phyloP scores from a whole-genome alignment of 2,113 vertebrate species.

The Antechinus stuartii region DNA sequence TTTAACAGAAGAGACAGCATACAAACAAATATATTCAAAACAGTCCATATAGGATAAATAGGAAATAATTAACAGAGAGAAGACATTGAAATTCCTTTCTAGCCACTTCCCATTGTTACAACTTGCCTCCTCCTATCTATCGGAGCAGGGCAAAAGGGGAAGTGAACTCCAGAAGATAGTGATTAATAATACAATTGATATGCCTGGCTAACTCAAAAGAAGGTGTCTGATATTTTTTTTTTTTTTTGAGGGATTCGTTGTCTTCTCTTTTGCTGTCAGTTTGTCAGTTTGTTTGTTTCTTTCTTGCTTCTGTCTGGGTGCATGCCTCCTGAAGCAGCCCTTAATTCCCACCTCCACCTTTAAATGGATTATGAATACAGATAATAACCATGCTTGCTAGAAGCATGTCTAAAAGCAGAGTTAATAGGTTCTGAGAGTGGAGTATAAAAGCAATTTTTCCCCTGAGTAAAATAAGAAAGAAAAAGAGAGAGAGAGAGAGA shows the following conservation, averaged over 20 bases:
- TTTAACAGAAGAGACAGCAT: not conserved
- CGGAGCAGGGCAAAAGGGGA: not conserved
- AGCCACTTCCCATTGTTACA: not conserved
- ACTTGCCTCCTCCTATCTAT: not conserved
- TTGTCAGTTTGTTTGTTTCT: not conserved
- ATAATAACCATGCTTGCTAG: constrained; percentile 1
- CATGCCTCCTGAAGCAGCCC: not conserved
- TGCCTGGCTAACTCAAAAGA: not conserved
- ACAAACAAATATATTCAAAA: not conserved
- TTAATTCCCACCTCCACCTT: not conserved
- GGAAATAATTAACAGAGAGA: not conserved
- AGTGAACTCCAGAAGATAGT: not conserved
- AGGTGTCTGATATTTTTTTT: not conserved
- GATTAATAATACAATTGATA: not conserved
- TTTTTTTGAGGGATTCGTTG: not conserved
- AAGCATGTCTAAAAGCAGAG: not conserved
- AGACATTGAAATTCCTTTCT: not conserved
- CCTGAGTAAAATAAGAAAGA: not conserved
- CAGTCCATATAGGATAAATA: not conserved
- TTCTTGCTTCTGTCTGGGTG: not conserved
- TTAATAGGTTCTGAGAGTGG: not conserved
- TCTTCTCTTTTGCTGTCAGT: not conserved
- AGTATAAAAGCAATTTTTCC: not conserved
- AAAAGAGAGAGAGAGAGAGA: not conserved
- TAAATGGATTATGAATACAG: not conserved